phyloP scores from a whole-genome alignment of 2,113 vertebrate species.

The Centrocercus urophasianus region DNA sequence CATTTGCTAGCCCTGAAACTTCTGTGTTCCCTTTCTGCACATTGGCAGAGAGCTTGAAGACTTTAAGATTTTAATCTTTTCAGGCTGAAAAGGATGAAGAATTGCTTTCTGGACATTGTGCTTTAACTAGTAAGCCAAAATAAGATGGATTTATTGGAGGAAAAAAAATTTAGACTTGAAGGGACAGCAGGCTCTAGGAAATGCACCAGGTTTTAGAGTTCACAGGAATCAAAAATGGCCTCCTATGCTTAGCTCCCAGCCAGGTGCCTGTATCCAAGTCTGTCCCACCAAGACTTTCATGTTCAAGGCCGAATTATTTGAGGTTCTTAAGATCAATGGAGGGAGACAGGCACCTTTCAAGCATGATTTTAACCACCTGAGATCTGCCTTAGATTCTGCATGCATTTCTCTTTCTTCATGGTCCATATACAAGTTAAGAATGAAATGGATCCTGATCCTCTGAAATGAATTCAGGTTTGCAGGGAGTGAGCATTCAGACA shows the following conservation, averaged over 20 bases:
- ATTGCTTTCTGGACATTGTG: neutral
- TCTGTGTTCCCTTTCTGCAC: neutral
- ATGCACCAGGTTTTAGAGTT: neutral
- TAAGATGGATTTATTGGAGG: neutral
- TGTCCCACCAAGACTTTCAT: neutral
- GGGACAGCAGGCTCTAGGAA: neutral
- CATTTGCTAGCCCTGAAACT: neutral
- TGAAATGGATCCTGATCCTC: accelerated
- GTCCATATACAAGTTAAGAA: neutral
- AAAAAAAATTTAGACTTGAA: neutral
- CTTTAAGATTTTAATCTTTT: neutral
- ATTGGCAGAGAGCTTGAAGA: neutral
- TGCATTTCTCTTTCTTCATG: neutral
- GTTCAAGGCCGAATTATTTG: accelerated
- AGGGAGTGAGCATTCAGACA: neutral
- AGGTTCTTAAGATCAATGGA: neutral
- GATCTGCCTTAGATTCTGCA: neutral
- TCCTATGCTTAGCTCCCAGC: neutral
- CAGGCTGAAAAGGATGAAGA: neutral
- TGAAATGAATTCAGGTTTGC: neutral
- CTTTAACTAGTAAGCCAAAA: neutral
- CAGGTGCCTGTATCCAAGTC: neutral
- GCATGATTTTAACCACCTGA: neutral
- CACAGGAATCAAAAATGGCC: neutral
- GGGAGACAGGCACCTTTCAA: neutral